Evolutionary conservation across 2,113 vertebrate species (phyloP), one percentile per base, ranked within the genome.

Genomic region (Rhabdomys dilectus): DNA sequence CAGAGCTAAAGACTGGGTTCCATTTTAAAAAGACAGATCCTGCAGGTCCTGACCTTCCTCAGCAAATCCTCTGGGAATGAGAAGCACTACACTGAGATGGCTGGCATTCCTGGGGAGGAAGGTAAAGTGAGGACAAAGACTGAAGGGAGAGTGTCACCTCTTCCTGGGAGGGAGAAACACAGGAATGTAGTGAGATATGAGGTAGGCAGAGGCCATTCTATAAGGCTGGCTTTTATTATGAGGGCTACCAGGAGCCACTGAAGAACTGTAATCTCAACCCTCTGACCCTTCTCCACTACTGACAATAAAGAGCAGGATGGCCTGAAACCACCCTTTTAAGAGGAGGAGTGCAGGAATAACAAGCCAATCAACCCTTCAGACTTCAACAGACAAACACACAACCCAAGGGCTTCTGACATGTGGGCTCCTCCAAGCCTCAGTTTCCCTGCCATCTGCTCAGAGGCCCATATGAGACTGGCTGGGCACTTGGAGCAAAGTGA

Each of bases 251-350:
- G n/a, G 77, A 88, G 87, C 42, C 36, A 93, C 36, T 24, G n/a
- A 84, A 88, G 45, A 94, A 73, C 60, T 87, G 42, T 29, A 82
- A 86, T 89, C 72, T 77, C 29, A 24, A 95, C 2, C 31, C 48
- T 19, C 53, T 31, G 42, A 75, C 45, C 72, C 51, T 39, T 87
- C 66, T 48, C 29, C 7, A 19, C 29, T 77, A 70, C 51, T 51
- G 56, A 45, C 45, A 42, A 84, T 12, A 26, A 92, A 92, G 39
- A 68, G 22, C 39, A n/a, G 48, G 29, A 86, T 34, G 72, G 34
- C 34, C 19, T 48, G 8, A 8, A 70, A 72, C 22, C 66, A 80
- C 36, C 21, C 42, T 62, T 91, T 53, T 21, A 72, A 21, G n/a
- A 53, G 53, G 34, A 85, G 72, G 34, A 89, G 64, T 39, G 87